Evolutionary conservation across 2,797 vertebrate genomes (phyloP).

Genomic region (Hyperoplus lanceolatus): DNA sequence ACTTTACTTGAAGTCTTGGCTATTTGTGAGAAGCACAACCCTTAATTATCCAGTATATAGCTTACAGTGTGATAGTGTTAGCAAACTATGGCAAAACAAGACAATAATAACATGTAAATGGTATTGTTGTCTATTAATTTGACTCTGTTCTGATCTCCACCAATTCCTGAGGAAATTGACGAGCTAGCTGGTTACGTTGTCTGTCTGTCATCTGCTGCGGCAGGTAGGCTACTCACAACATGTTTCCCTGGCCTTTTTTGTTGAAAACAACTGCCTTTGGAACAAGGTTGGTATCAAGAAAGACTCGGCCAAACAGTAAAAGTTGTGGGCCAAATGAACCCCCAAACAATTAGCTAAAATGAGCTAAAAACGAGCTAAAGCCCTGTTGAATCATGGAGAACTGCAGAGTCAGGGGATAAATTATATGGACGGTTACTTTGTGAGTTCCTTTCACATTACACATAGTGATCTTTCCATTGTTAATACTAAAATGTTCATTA

Average conservation of each 20-base stretch:
- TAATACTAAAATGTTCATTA: constrained; percentile 7
- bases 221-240: too few relatives aligned
- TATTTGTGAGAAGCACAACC: neutral
- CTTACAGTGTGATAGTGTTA: too few relatives aligned
- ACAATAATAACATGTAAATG: too few relatives aligned
- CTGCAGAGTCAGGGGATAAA: too few relatives aligned
- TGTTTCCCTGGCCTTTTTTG: neutral
- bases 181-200: neutral
- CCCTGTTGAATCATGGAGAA: neutral
- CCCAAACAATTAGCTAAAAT: neutral
- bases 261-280: neutral
- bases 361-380: neutral
- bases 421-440: neutral
- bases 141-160: constrained; percentile 6
- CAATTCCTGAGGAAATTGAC: neutral
- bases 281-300: neutral
- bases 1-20: neutral
- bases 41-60: too few relatives aligned
- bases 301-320: neutral
- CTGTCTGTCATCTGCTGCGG: neutral
- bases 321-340: neutral
- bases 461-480: neutral
- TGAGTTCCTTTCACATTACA: neutral
- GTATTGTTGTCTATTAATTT: neutral
- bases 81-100: too few relatives aligned